Conservation (phyloP, 2,888 invertebrate genomes). For the Venusia cambrica region DNA sequence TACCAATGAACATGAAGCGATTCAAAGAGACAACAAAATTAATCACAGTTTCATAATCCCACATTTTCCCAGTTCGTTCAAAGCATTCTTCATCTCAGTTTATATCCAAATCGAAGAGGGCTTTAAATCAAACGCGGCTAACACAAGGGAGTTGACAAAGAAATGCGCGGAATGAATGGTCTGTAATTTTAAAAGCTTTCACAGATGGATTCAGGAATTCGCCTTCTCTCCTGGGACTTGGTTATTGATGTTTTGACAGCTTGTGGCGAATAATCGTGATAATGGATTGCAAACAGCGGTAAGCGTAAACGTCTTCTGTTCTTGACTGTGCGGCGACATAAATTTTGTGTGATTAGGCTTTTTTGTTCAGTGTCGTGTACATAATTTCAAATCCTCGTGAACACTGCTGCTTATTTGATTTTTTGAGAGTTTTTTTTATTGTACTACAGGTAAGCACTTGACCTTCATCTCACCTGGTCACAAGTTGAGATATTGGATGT, state of each 20-base stretch:
- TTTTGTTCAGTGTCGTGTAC: not conserved
- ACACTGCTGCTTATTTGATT: too few relatives aligned
- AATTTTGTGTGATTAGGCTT: constrained; percentile 3
- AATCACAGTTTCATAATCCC: too few relatives aligned
- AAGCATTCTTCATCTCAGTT: constrained; percentile 19
- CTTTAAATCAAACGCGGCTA: constrained; percentile 54
- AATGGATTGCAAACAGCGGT: constrained; percentile 44
- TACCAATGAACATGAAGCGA: too few relatives aligned
- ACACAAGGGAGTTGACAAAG: constrained; percentile 61
- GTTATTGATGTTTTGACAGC: constrained; percentile 78
- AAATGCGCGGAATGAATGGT: constrained; percentile 67
- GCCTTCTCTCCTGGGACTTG: constrained; percentile 54
- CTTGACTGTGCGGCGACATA: constrained; percentile 11
- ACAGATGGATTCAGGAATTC: constrained; percentile 63
- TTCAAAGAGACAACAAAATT: too few relatives aligned
- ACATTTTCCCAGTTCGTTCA: constrained; percentile 1
- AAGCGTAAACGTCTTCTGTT: constrained; percentile 7
- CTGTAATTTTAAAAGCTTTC: constrained; percentile 77
- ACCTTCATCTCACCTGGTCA: too few relatives aligned
- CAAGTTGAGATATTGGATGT: too few relatives aligned
- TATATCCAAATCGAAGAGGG: constrained; percentile 34
- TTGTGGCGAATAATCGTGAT: constrained; percentile 50
- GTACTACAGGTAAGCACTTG: too few relatives aligned
- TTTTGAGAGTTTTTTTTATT: too few relatives aligned
- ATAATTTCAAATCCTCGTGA: too few relatives aligned